phyloP scores from a whole-genome alignment of 2,113 vertebrate genomes.

The Saguinus imperator region DNA sequence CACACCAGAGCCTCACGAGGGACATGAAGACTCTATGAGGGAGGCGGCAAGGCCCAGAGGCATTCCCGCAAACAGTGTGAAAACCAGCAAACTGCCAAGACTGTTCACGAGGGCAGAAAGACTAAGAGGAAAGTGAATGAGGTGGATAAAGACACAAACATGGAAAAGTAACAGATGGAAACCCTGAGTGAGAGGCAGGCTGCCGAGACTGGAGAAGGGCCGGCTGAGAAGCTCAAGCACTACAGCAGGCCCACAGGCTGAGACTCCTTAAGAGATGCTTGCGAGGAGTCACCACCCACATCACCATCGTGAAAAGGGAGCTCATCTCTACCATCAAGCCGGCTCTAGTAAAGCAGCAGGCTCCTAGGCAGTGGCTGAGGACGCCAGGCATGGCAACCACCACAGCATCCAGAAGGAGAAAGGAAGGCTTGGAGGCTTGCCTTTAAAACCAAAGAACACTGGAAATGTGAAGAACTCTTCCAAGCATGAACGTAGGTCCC shows the following conservation, averaged over 20 bases:
- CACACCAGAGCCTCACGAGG: not conserved
- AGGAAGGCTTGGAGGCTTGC: not conserved
- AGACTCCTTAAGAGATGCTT: not conserved
- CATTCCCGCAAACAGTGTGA: not conserved
- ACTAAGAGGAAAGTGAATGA: not conserved
- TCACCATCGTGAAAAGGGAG: not conserved
- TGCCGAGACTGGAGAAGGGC: accelerated
- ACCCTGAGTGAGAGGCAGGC: not conserved
- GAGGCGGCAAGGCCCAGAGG: not conserved
- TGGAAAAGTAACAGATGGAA: not conserved
- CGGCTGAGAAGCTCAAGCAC: not conserved
- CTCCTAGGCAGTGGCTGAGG: not conserved
- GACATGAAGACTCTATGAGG: not conserved
- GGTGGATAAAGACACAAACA: not conserved
- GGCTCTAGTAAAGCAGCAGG: not conserved
- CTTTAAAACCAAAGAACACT: not conserved
- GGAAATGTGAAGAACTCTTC: not conserved
- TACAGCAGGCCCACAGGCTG: not conserved
- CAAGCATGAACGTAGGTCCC: not conserved
- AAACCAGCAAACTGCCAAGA: not conserved
- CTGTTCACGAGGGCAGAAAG: not conserved
- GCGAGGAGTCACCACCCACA: not conserved
- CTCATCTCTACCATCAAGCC: not conserved
- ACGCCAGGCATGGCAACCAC: not conserved
- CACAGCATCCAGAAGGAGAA: not conserved